phyloP scores from a whole-genome alignment of 2,888 invertebrate genomes.

The Tipula helvola region DNA sequence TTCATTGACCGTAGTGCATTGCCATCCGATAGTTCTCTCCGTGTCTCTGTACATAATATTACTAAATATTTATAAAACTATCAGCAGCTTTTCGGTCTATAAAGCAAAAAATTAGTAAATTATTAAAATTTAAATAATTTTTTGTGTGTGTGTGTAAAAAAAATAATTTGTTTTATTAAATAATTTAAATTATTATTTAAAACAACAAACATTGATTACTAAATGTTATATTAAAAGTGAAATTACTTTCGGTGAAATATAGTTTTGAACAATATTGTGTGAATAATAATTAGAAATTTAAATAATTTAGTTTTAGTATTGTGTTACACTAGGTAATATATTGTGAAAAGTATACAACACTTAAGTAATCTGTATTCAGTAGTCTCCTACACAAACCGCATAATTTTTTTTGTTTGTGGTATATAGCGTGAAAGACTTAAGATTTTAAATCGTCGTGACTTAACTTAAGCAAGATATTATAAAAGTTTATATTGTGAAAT shows the following conservation, averaged over 20 bases:
- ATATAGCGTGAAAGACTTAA: neutral
- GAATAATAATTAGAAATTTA: neutral
- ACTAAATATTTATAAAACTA: neutral
- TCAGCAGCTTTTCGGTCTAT: neutral
- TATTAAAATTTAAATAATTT: neutral
- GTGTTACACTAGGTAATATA: neutral
- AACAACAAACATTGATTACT: neutral
- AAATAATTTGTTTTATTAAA: neutral
- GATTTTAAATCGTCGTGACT: neutral
- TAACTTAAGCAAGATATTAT: neutral
- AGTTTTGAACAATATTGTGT: neutral
- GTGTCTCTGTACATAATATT: neutral
- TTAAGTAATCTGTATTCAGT: neutral
- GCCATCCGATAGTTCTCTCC: neutral
- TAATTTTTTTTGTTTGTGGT: neutral
- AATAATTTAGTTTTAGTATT: neutral
- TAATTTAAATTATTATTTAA: neutral
- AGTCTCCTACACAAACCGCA: neutral
- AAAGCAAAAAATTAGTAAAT: neutral
- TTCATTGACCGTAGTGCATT: neutral
- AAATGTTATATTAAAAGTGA: neutral
- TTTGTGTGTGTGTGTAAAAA: neutral
- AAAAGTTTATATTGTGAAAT: neutral
- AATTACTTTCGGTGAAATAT: neutral
- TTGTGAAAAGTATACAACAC: neutral